A percentile compares a stretch with the other conserved stretches of the same genome.
Conservation (phyloP, 2,113 vertebrate species). For the Mus spicilegus region DNA sequence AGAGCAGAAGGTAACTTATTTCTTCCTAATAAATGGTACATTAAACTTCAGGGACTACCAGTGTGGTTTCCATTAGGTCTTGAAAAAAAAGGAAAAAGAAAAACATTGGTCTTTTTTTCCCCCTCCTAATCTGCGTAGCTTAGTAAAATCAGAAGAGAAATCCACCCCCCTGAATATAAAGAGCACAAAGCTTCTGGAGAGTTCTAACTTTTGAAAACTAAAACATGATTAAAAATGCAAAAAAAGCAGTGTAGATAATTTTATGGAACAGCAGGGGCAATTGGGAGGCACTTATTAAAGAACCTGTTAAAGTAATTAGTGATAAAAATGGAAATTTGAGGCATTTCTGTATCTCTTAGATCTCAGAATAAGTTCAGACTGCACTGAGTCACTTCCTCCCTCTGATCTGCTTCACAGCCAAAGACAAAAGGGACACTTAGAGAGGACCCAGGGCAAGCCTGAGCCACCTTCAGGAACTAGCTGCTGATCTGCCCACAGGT, state of each 20-base stretch:
- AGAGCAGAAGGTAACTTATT: neutral
- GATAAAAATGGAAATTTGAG: conserved; percentile 80
- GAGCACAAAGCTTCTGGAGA: conserved; percentile 61
- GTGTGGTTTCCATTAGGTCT: neutral
- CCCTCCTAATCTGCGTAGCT: conserved; percentile 20
- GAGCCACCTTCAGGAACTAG: too few relatives aligned
- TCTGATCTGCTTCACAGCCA: conserved; percentile 2
- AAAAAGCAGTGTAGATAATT: conserved; percentile 68
- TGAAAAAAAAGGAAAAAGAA: neutral
- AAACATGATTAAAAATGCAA: conserved; percentile 76
- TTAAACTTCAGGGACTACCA: neutral
- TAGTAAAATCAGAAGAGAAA: conserved; percentile 60
- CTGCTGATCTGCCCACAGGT: too few relatives aligned
- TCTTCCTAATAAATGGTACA: conserved; percentile 11
- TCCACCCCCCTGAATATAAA: conserved; percentile 4
- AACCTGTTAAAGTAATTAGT: conserved; percentile 80
- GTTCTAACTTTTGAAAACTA: conserved; percentile 56
- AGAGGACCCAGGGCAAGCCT: neutral
- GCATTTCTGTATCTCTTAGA: conserved; percentile 70
- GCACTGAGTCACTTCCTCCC: conserved; percentile 68
- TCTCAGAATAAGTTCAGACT: conserved; percentile 70
- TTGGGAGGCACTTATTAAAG: conserved; percentile 77
- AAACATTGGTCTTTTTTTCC: neutral
- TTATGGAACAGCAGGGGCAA: conserved; percentile 70
- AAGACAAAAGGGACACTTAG: conserved; percentile 44